Evolutionary conservation across 1,140 invertebrate species (phyloP).

Genomic region (Zophobas atratus): DNA sequence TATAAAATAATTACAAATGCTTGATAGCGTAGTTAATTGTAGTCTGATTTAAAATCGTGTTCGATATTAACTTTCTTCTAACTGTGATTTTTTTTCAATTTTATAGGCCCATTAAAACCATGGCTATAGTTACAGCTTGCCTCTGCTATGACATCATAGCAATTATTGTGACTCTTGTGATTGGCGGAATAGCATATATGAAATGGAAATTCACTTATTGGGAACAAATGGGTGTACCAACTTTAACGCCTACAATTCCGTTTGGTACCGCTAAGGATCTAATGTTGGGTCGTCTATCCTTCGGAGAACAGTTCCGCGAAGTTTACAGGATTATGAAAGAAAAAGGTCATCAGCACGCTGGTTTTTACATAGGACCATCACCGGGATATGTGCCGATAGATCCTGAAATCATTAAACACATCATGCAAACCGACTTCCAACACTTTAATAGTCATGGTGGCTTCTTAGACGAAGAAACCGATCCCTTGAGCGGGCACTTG

Average conservation of each 20-base stretch:
- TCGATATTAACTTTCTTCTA: too few species aligned
- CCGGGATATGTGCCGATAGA: conserved; percentile 69
- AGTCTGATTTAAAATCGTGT: too few species aligned
- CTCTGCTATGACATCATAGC: not conserved
- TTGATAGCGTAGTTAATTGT: too few species aligned
- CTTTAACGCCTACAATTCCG: conserved; percentile 58
- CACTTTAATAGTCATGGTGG: conserved; percentile 71
- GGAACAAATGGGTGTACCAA: conserved; percentile 54
- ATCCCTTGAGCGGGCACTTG: conserved; percentile 70
- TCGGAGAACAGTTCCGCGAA: conserved; percentile 58
- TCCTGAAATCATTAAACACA: conserved; percentile 69
- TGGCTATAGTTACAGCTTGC: not conserved
- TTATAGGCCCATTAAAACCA: not conserved
- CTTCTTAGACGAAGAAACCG: conserved; percentile 69
- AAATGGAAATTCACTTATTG: conserved; percentile 59
- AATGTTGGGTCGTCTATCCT: conserved; percentile 48
- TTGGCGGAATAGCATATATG: conserved; percentile 20
- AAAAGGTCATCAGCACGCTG: conserved; percentile 55
- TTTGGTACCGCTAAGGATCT: conserved; percentile 60
- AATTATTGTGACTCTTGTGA: not conserved
- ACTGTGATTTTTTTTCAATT: not conserved
- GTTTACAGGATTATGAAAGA: conserved; percentile 55
- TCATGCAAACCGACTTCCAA: conserved; percentile 73
- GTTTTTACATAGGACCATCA: conserved; percentile 66
- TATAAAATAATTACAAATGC: too few species aligned